Evolutionary conservation across 2,888 invertebrate species (phyloP).

Genomic region (Teleiodes luculella): DNA sequence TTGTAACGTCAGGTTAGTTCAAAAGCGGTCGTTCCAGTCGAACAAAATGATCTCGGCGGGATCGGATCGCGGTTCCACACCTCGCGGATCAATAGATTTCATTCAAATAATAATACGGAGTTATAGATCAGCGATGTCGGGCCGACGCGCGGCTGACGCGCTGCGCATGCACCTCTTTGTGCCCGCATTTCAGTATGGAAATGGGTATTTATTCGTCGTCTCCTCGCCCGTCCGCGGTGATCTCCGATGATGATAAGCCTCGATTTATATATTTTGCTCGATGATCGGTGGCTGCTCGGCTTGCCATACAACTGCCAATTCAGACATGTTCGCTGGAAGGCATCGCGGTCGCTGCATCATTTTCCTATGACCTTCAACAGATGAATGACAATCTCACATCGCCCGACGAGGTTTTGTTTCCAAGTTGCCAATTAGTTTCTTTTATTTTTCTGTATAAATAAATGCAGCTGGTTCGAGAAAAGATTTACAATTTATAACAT

Average conservation of each 20-base stretch:
- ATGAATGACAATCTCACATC: neutral
- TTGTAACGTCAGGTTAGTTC: constrained; percentile 78
- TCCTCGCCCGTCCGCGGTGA: constrained; percentile 61
- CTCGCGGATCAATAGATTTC: constrained; percentile 76
- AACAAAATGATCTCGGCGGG: constrained; percentile 75
- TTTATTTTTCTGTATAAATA: constrained; percentile 47
- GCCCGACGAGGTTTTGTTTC: neutral
- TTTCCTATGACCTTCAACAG: constrained; percentile 1
- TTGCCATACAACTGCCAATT: constrained; percentile 63
- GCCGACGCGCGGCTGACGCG: constrained; percentile 36
- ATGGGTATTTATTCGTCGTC: constrained; percentile 74
- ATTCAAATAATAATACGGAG: constrained; percentile 78
- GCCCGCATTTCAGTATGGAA: constrained; percentile 70
- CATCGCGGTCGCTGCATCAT: neutral
- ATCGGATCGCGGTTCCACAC: constrained; percentile 72
- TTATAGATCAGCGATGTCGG: constrained; percentile 72
- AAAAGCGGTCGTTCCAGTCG: constrained; percentile 73
- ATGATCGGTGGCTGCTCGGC: constrained; percentile 67
- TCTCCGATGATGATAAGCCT: constrained; percentile 71
- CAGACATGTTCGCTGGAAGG: constrained; percentile 24
- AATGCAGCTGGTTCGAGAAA: constrained; percentile 39
- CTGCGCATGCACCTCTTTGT: constrained; percentile 42
- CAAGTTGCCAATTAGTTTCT: constrained; percentile 24
- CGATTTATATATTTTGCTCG: constrained; percentile 76
- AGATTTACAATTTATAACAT: constrained; percentile 69